Evolutionary conservation across 2,888 invertebrate species (phyloP).

Genomic region (Hirtodrosophila cameraria): DNA sequence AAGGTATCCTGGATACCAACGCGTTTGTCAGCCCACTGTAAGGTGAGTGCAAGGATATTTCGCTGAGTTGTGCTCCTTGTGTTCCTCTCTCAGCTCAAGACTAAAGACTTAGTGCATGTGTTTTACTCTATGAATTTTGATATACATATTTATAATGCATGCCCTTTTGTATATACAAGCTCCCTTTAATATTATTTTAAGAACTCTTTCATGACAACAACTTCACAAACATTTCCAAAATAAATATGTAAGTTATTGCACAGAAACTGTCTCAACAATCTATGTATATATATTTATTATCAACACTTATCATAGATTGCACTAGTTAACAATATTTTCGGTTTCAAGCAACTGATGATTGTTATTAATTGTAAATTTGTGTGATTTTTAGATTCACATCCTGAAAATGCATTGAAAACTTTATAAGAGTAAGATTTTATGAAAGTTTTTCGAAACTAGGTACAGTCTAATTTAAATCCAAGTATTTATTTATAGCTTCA

Average conservation of each 20-base stretch:
- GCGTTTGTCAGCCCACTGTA: constrained; percentile 93
- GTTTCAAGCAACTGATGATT: too few relatives aligned
- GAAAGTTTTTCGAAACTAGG: too few relatives aligned
- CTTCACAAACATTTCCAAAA: constrained; percentile 10
- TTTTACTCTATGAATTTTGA: neutral
- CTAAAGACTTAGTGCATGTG: constrained; percentile 16
- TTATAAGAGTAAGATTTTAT: too few relatives aligned
- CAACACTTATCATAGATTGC: neutral
- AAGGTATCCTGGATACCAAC: constrained; percentile 98
- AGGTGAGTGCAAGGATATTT: constrained; percentile 85
- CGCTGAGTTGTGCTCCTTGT: neutral
- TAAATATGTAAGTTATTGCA: constrained; percentile 19
- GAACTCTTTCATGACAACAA: constrained; percentile 39
- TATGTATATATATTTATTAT: neutral
- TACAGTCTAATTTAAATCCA: too few relatives aligned
- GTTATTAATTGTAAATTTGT: too few relatives aligned
- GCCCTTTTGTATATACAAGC: constrained; percentile 30
- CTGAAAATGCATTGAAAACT: too few relatives aligned
- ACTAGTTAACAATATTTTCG: too few relatives aligned
- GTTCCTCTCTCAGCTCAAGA: constrained; percentile 3
- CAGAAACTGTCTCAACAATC: constrained; percentile 6
- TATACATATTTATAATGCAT: constrained; percentile 33
- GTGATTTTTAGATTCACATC: too few relatives aligned
- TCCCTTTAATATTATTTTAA: constrained; percentile 22
- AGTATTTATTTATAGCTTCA: too few relatives aligned